A percentile compares a stretch with the other conserved stretches of the same genome.
These are phyloP conservation scores for Anabacerthia variegaticeps DNA, from an alignment of 2,797 vertebrate species.

Conservation along the genomic window DNA sequence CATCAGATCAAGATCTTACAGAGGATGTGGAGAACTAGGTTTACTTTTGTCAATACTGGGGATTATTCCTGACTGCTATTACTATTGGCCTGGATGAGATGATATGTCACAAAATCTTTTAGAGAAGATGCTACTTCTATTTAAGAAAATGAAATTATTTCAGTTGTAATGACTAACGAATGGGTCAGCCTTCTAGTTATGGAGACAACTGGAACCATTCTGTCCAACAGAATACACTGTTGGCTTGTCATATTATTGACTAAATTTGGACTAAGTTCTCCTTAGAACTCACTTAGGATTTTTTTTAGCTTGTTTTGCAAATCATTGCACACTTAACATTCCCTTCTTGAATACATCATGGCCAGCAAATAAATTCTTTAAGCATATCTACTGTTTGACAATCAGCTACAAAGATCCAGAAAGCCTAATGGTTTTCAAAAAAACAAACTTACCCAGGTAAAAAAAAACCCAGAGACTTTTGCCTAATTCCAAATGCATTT, in stretches of 20 bases:
- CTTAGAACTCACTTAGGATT: neutral
- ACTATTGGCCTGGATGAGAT: neutral
- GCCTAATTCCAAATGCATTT: conserved; percentile 56
- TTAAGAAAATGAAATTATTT: neutral
- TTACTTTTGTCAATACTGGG: neutral
- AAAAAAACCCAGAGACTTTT: conserved; percentile 55
- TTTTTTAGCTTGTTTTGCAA: neutral
- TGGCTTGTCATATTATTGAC: neutral
- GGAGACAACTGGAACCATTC: neutral
- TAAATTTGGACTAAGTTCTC: neutral
- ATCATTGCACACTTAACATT: neutral
- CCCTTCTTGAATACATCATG: neutral
- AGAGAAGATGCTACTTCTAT: neutral
- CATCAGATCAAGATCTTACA: neutral
- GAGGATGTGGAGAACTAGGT: neutral
- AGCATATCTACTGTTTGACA: conserved; percentile 11
- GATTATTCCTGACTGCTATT: neutral
- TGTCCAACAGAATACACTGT: neutral
- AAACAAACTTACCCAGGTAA: conserved; percentile 52
- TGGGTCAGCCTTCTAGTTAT: neutral
- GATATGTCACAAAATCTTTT: neutral
- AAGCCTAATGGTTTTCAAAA: neutral
- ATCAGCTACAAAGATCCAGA: conserved; percentile 23
- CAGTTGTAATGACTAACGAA: neutral
- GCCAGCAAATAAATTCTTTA: neutral